Conservation (phyloP, 2,113 vertebrate genomes). For the Cyanoramphus novaezelandiae region DNA sequence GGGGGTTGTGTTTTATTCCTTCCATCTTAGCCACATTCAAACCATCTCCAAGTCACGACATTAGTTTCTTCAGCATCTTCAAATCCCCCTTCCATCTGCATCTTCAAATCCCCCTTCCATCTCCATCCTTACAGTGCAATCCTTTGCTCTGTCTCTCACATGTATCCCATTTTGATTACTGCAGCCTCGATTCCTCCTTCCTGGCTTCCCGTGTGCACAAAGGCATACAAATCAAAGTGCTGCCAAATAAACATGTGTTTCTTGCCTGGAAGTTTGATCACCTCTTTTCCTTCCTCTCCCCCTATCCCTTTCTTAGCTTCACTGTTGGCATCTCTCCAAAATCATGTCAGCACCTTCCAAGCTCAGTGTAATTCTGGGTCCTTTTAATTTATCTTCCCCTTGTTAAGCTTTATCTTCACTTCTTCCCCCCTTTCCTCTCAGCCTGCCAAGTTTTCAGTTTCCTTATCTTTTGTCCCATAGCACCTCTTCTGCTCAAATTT, state of each 20-base stretch:
- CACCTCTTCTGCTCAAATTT: neutral
- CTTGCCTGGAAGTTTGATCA: neutral
- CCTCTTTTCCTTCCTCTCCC: neutral
- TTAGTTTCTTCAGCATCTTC: neutral
- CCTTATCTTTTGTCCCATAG: neutral
- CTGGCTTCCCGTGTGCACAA: neutral
- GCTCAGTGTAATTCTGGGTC: neutral
- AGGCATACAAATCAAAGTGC: neutral
- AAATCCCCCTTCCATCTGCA: neutral
- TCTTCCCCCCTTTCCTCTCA: rapidly evolving
- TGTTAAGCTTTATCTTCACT: neutral
- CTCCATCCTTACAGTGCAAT: neutral
- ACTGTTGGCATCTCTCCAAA: neutral
- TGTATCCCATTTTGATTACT: neutral
- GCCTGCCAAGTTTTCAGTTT: neutral
- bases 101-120: neutral
- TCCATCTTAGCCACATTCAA: neutral
- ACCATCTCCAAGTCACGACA: neutral
- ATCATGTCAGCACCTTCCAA: neutral
- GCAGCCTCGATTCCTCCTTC: neutral
- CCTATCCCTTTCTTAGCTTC: neutral
- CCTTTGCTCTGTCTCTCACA: neutral
- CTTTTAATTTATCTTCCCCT: neutral
- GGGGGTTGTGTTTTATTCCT: neutral
- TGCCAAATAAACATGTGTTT: neutral